Evolutionary conservation across 1,140 invertebrate genomes (phyloP).

Genomic region (Pollicipes pollicipes): DNA sequence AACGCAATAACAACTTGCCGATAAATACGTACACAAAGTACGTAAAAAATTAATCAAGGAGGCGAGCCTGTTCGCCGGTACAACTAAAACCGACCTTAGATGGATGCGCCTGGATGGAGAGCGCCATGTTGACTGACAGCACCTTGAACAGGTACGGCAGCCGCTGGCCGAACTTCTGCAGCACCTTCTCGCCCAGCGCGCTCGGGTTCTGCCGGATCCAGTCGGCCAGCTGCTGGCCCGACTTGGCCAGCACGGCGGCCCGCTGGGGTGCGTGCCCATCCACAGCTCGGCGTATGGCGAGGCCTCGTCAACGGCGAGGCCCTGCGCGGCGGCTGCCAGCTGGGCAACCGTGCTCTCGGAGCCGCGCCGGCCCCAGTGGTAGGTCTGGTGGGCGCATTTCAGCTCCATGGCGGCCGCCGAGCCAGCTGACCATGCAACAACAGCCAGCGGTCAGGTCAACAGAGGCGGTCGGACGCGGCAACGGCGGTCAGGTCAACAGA

Average conservation of each 20-base stretch:
- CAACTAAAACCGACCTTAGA: constrained; percentile 49
- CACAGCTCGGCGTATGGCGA: constrained; percentile 72
- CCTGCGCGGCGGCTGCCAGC: constrained; percentile 32
- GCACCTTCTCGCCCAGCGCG: constrained; percentile 44
- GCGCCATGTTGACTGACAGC: constrained; percentile 71
- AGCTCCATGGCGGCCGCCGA: constrained; percentile 51
- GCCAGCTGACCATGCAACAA: no score
- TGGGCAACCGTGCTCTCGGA: constrained; percentile 57
- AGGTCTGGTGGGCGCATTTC: constrained; percentile 60
- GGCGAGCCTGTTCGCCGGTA: constrained; percentile 9
- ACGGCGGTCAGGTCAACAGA: no score
- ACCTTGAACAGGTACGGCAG: constrained; percentile 94
- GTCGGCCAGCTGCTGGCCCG: constrained; percentile 36
- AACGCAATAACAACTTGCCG: no score
- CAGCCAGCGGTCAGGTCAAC: no score
- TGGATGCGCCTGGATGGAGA: constrained; percentile 98
- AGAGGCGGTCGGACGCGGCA: no score
- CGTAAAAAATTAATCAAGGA: no score
- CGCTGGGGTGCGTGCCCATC: constrained; percentile 94
- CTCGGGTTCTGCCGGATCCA: constrained; percentile 48
- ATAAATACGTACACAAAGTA: no score
- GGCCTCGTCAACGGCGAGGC: constrained; percentile 35
- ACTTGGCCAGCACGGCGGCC: constrained; percentile 43
- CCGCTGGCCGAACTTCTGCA: constrained; percentile 43
- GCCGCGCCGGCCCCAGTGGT: constrained; percentile 82